Base-by-base conservation (phyloP, 2,113 vertebrate species). In the Epinephelus moara region DNA sequence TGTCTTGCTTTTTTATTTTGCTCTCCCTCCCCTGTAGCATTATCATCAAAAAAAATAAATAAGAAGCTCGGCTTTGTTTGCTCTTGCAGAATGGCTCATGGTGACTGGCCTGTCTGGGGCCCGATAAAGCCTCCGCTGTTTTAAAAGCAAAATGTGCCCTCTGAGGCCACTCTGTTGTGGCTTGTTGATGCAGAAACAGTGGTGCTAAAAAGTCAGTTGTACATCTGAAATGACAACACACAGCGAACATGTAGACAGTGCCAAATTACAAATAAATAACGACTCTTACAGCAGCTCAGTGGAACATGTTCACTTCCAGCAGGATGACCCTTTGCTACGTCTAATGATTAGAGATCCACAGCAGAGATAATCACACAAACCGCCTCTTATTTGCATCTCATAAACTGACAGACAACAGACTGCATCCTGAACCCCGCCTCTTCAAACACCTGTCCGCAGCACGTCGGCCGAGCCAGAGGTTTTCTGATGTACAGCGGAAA, bases 381-480 rank as follows among this genome's bases (percentile, higher is more conserved):
- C 56, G 30, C 19, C 21, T 42, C 49, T 50, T n/a, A 57, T 62
- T 82, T 59, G 11, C 61, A 55, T 52, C 12, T 81, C 18, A 59
- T 80, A 64, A 75, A 55, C 1, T 25, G 18, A 57, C 67, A 84
- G 11, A 45, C 8, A 47, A 78, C 14, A 72, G 8, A 33, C 14
- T 8, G 33, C 64, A 14, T 59, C 69, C 67, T 75, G 78, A 52
- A 37, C 25, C 4, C 25, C 1, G 4, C 0, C 2, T 75, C 75
- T 37, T 37, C 37, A 17, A 33, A 21, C 85, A 75, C 63, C 63
- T 79, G 76, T 47, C 69, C 53, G 61, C 81, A 76, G 67, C 68
- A 47, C 19, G 5, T 19, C 21, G 37, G 67, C 64, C 2, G 59
- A 88, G 89, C 89, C 84, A 82, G 68, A 93, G 87, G 80, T 86